Evolutionary conservation across 2,797 vertebrate species (phyloP), one percentile per base, ranked within the genome.

Genomic region (Cryptoprocta ferox): DNA sequence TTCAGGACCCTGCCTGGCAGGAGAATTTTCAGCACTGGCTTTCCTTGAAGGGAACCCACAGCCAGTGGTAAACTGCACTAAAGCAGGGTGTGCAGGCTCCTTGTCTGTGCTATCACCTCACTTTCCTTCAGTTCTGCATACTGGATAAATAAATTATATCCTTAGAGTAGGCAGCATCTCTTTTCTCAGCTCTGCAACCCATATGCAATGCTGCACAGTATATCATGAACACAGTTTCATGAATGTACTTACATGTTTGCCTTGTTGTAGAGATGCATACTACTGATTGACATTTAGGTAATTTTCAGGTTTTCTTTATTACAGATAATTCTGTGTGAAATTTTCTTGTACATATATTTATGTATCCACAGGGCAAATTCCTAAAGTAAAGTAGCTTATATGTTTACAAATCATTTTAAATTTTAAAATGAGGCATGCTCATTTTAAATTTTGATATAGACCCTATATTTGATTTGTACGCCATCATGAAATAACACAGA

Each of bases 361-460:
- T 88, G 4, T 65, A 39, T 21, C 71, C 95, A 6, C 16, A 91
- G 35, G 68, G 61, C 63, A 87, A 59, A 83, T 89, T 73, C 30
- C 59, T 80, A 70, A 71, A 89, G 50, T 68, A 92, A 18, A 86
- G 19, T 91, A 71, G 19, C 6, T 94, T 96, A 70, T n/a, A 50
- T 68, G 6, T 93, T 89, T 84, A n/a, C 26, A 85, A 68, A 19
- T 76, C 12, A 66, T 92, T 96, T 90, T 79, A 85, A 92, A 63
- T 84, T 92, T 93, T 63, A 56, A 91, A 83, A 78, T 56, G 9
- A 79, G 53, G 21, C 89, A 28, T 71, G 3, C 7, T 91, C 39
- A 75, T 61, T 94, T 95, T 81, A 92, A 85, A 90, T 95, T 73
- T 97, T 97, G 32, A 95, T 91, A 32, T 59, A 61, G 21, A 91